Base-by-base conservation (phyloP, 2,888 invertebrate genomes). In the Dynastes maya region DNA sequence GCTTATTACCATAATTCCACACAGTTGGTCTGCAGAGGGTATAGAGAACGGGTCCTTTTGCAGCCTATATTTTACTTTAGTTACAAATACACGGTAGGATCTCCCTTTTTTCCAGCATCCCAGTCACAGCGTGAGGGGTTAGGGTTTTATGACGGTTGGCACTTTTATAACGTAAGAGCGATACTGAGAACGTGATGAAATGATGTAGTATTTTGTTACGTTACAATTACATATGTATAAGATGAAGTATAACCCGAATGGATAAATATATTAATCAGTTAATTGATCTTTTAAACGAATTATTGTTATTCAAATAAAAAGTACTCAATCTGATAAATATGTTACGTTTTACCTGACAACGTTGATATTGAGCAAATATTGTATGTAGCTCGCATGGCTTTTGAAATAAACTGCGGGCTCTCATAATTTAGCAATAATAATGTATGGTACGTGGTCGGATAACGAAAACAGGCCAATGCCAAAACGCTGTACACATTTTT, bases 391-490 rank as follows among this genome's bases (percentile, higher is more conserved):
- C n/a, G 22, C 55, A 55, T 16, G 16, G 55, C 16, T 55, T 55
- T 16, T 55, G 55, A 55, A 55, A 55, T 55, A 55, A 55, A 55
- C 11, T 22, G 55, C 55, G 9, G 45, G 55, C 22, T 55, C 55
- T 16, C 55, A 55, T 55, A 55, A 55, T 55, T 55, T 55, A 55
- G 55, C 22, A 55, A 55, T 55, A 55, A 55, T 55, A 55, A 55
- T 55, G 55, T 22, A 22, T 3, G 55, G 55, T 55, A 55, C 55
- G 55, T 55, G 55, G 64, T 37, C 37, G 64, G 37, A 37, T 8
- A 32, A 32, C 32, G 64, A 64, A 64, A 64, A 32, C 32, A 37
- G 64, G 64, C 64, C 64, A 64, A 64, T 64, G 64, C 64, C 64
- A 64, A 37, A 64, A 64, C 37, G 37, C n/a, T 32, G 64, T 37